Evolutionary conservation across 2,888 invertebrate species (phyloP), one percentile per base, ranked within the genome.

Genomic region (Ochropacha duplaris): DNA sequence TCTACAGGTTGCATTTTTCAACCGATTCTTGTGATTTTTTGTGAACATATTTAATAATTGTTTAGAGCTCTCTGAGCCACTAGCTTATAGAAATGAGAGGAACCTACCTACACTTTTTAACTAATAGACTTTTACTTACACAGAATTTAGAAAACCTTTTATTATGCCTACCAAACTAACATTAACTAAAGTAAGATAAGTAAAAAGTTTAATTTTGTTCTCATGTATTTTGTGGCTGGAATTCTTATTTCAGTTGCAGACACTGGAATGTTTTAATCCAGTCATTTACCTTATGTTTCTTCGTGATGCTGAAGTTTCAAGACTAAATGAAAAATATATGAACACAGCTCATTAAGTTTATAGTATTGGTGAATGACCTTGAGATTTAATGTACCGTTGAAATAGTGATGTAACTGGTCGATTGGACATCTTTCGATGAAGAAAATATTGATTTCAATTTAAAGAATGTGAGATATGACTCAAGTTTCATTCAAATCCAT

Each of bases 281-380:
- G 24, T 28, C 50, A 50, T 50, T 56, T 51, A 50, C 55, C 56
- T 51, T 44, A 31, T 34, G 36, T 55, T 50, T 34, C 51, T 50
- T 55, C 28, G 31, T 51, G 49, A 54, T 50, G 50, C 50, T 11
- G 22, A 22, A 22, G 24, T 28, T 50, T 24, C 4, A 50, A 14
- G 44, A 19, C 44, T 44, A 44, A 50, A 28, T 50, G 50, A 50
- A 50, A 50, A 26, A 50, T 26, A 50, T 26, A 50, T 50, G 50
- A 26, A n/a, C 28, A 14, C 44, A 44, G 44, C 44, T 44, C 24
- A n/a, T 50, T 50, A 26, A 28, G 9, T 28, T n/a, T 28, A 50
- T 50, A 24, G 50, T 50, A n/a, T 28, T 28, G 28, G 50, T 24
- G 28, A 50, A 50, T n/a, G 28, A 50, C 50, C 50, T 50, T 26